A percentile compares a stretch with the other conserved stretches of the same genome.
Evolutionary conservation across 2,113 vertebrate species (phyloP).

Genomic region (Microcebus griseorufus): DNA sequence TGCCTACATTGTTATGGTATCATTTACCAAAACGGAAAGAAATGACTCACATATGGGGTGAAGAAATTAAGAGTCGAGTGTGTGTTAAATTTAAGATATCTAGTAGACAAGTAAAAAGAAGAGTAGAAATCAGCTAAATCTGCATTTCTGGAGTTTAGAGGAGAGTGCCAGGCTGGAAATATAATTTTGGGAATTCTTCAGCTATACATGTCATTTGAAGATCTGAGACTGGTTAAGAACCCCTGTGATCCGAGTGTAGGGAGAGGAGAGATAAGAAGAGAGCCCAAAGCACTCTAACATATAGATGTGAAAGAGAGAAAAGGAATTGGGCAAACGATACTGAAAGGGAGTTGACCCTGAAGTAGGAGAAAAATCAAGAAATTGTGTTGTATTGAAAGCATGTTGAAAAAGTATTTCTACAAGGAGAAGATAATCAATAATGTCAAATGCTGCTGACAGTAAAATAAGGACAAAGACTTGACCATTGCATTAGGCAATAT

Average conservation of each 20-base stretch:
- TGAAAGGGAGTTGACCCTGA: neutral
- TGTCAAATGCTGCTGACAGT: neutral
- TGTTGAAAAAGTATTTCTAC: neutral
- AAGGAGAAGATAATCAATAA: neutral
- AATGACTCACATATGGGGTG: neutral
- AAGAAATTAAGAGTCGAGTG: neutral
- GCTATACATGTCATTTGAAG: neutral
- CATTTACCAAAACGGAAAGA: neutral
- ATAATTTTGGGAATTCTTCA: neutral
- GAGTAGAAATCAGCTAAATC: neutral
- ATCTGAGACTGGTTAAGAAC: neutral
- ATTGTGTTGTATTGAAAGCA: neutral
- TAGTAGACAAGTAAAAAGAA: neutral
- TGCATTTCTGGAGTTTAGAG: neutral
- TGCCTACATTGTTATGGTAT: neutral
- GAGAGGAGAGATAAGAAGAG: neutral
- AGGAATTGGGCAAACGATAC: neutral
- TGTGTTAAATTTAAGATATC: neutral
- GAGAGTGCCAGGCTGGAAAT: neutral
- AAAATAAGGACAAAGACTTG: neutral
- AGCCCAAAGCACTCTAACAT: neutral
- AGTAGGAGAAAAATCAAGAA: constrained; percentile 17
- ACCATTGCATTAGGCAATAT: neutral
- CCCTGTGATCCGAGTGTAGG: neutral
- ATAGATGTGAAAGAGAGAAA: neutral